Evolutionary conservation across 2,888 invertebrate species (phyloP).

Genomic region (Tetramorium bicarinatum): DNA sequence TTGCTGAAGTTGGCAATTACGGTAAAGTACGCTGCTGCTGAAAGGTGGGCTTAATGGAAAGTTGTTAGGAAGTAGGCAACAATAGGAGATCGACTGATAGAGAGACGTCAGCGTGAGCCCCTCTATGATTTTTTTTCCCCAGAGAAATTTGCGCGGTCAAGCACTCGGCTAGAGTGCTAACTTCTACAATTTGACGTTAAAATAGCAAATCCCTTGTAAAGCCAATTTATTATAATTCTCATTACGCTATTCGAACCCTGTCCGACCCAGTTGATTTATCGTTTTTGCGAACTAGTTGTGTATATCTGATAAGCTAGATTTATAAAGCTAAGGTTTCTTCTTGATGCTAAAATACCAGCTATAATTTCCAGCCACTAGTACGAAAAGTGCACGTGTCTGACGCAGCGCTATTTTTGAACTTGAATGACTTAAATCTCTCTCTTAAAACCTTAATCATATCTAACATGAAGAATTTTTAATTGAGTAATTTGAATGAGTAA

Average conservation of each 20-base stretch:
- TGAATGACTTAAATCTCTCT: not conserved
- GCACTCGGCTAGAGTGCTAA: not conserved
- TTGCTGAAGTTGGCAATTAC: constrained; percentile 58
- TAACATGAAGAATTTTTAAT: not conserved
- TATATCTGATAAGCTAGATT: constrained; percentile 33
- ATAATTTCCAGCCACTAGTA: not conserved
- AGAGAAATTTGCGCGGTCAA: constrained; percentile 26
- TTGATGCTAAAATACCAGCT: constrained; percentile 9
- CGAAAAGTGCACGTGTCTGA: not conserved
- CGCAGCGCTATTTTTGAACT: not conserved
- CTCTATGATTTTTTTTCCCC: constrained; percentile 28
- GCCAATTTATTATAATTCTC: constrained; percentile 28
- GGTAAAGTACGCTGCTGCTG: constrained; percentile 46
- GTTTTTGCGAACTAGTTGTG: not conserved
- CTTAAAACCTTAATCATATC: not conserved
- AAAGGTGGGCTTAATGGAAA: constrained; percentile 56
- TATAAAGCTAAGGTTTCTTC: constrained; percentile 29
- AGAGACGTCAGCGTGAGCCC: constrained; percentile 12
- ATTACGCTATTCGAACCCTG: constrained; percentile 8
- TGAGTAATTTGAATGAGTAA: not conserved
- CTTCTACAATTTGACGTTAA: constrained; percentile 6
- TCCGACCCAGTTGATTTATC: constrained; percentile 31
- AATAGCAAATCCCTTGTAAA: constrained; percentile 29
- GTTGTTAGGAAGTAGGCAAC: constrained; percentile 53
- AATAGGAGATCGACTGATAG: constrained; percentile 49